Percentiles rank a stretch among this genome's conserved stretches.
Conservation (phyloP, 1,140 invertebrate genomes). For the Papilio dardanus region DNA sequence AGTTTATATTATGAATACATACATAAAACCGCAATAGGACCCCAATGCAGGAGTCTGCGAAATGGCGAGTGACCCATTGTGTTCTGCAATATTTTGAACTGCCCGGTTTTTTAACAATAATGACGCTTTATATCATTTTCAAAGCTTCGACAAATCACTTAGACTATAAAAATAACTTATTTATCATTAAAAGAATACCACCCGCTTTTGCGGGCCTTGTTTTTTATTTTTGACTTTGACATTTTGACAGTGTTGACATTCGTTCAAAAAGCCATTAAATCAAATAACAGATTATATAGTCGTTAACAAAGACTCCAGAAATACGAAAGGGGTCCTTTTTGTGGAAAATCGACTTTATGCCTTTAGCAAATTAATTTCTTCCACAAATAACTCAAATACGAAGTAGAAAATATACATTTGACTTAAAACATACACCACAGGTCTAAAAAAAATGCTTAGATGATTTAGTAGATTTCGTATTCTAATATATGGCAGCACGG, state of each 20-base stretch:
- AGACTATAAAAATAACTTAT: not conserved
- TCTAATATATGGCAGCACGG: slow-evolving; percentile 54
- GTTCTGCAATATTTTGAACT: not conserved
- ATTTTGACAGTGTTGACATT: slow-evolving; percentile 15
- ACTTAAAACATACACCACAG: not conserved
- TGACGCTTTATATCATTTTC: slow-evolving; percentile 22
- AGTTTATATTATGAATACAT: slow-evolving; percentile 61
- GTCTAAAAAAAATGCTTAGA: not conserved
- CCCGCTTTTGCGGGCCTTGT: not conserved
- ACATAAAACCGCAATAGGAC: slow-evolving; percentile 90
- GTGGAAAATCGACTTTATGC: not conserved
- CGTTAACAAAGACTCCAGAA: not conserved
- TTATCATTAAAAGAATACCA: not conserved
- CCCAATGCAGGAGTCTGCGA: slow-evolving; percentile 88
- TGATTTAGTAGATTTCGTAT: slow-evolving; percentile 19
- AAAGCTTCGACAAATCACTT: not conserved
- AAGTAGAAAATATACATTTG: not conserved
- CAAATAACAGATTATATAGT: not conserved
- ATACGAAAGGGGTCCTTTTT: not conserved
- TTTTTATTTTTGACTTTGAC: too few relatives aligned
- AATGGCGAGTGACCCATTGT: slow-evolving; percentile 77
- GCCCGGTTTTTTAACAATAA: not conserved
- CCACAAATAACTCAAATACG: not conserved
- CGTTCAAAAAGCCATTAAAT: slow-evolving; percentile 15
- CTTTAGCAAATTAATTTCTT: not conserved